Conservation (phyloP, 2,113 vertebrate genomes). For the Vulpes lagopus region DNA sequence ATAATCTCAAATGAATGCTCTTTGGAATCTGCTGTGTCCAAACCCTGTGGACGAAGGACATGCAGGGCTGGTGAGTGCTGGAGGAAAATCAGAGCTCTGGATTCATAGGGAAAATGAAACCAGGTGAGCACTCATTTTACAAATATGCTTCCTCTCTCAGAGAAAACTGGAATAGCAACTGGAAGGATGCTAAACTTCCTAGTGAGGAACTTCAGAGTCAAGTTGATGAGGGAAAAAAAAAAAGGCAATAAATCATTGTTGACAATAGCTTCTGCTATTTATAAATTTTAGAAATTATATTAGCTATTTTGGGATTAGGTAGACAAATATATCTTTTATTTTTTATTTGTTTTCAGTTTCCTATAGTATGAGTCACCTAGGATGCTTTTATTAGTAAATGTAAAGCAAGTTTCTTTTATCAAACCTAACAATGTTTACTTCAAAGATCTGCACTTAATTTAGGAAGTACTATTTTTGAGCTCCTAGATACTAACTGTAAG, state of each 20-base stretch:
- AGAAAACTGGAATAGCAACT: background rate
- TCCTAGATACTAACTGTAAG: background rate
- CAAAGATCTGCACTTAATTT: background rate
- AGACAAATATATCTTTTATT: background rate
- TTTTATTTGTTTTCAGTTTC: background rate
- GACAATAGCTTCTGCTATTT: background rate
- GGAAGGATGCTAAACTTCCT: background rate
- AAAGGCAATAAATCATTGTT: background rate
- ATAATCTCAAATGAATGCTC: background rate
- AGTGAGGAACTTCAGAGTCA: background rate
- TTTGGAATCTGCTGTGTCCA: background rate
- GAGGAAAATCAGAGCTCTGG: background rate
- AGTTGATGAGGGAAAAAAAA: background rate
- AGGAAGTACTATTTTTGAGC: background rate
- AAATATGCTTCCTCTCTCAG: background rate
- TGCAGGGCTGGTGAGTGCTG: background rate
- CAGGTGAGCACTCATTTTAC: background rate
- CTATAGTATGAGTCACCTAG: background rate
- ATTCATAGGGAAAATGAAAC: background rate
- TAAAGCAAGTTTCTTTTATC: background rate
- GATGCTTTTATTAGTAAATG: slow-evolving; percentile 3
- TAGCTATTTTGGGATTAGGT: slow-evolving; percentile 30
- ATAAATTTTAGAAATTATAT: background rate
- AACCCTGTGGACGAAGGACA: background rate
- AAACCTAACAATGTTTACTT: background rate